Evolutionary conservation across 1,140 invertebrate genomes (phyloP).

Genomic region (Triops longicaudatus): DNA sequence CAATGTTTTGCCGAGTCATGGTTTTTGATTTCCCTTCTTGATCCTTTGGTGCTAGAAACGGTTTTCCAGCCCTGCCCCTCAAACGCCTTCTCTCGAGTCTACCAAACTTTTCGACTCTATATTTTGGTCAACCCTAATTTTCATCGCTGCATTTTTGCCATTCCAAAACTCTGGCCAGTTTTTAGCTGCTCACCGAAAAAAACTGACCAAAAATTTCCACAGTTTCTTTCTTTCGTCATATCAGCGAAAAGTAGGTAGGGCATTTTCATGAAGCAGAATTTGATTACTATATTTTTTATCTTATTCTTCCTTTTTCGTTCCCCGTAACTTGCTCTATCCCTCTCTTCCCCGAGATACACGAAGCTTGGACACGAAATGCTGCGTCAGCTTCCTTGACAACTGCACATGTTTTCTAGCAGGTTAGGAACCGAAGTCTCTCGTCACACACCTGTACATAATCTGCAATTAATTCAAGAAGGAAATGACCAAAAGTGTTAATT

Average conservation of each 20-base stretch:
- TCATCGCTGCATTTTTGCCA: background rate
- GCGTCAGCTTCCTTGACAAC: constrained; percentile 10
- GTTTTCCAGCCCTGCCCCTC: background rate
- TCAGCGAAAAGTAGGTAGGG: no score
- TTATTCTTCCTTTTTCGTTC: no score
- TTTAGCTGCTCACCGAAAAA: no score
- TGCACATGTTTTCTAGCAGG: background rate
- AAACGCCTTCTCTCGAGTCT: background rate
- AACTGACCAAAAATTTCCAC: no score
- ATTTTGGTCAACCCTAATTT: background rate
- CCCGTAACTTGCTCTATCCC: no score
- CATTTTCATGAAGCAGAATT: no score
- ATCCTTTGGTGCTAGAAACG: constrained; percentile 1
- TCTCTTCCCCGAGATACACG: no score
- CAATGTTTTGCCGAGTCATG: constrained; percentile 8
- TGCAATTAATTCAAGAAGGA: constrained; percentile 8
- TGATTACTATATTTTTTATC: no score
- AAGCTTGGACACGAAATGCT: background rate
- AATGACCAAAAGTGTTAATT: constrained; percentile 7
- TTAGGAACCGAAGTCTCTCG: background rate
- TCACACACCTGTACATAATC: background rate
- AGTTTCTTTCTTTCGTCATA: no score
- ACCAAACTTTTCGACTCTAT: background rate
- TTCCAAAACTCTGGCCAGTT: no score
- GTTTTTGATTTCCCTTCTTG: constrained; percentile 15